Evolutionary conservation across 2,113 vertebrate genomes (phyloP).

Genomic region (Alligator sinensis): DNA sequence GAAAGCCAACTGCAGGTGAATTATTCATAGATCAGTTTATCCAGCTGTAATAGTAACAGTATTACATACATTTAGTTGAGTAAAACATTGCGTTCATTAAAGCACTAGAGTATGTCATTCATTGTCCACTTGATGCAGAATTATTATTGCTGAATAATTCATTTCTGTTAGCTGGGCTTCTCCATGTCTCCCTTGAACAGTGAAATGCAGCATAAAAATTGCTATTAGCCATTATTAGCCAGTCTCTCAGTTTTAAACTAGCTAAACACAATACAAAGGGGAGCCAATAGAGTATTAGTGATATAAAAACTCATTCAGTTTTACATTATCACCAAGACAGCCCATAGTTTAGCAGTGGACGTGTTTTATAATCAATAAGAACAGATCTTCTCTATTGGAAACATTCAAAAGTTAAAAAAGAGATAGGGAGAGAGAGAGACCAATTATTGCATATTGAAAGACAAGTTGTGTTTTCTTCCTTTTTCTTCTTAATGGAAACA

Average conservation of each 20-base stretch:
- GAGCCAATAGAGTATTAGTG: accelerated
- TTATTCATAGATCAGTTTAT: background rate
- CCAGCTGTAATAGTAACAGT: background rate
- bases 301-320: accelerated
- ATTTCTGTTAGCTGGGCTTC: background rate
- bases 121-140: background rate
- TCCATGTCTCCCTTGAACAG: accelerated
- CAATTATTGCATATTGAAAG: background rate
- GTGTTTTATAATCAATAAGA: accelerated
- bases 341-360: accelerated
- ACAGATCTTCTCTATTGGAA: background rate
- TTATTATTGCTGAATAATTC: background rate
- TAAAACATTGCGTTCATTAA: background rate
- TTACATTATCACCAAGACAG: background rate
- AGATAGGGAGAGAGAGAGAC: background rate
- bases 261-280: background rate
- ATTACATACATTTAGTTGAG: background rate
- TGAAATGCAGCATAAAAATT: background rate
- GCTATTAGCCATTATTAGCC: accelerated
- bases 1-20: background rate
- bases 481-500: background rate
- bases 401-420: background rate
- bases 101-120: background rate
- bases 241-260: accelerated
- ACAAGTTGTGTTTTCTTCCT: background rate